Evolutionary conservation across 53 echinoderm and acorn worm genomes (phyloP).

Genomic region (Henricia sp.): DNA sequence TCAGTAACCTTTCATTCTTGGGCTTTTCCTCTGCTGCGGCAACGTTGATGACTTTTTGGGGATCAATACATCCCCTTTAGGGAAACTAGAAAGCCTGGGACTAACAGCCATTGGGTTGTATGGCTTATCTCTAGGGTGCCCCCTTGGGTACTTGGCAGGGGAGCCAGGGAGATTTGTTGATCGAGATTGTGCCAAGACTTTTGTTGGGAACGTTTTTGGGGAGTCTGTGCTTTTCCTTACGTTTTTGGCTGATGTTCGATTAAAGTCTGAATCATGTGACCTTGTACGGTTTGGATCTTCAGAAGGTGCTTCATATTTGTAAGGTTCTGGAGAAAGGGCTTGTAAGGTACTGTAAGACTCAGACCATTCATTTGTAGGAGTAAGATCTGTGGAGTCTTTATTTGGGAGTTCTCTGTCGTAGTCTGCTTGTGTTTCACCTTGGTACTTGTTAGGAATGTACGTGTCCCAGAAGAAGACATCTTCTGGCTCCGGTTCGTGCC

Average conservation of each 20-base stretch:
- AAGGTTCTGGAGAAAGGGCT: conserved; percentile 45
- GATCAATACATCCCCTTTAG: conserved; percentile 39
- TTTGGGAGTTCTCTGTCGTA: background rate
- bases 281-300: conserved; percentile 39
- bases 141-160: conserved; percentile 50
- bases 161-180: conserved; percentile 2
- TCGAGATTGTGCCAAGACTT: background rate
- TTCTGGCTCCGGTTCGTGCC: conserved; percentile 39
- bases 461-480: conserved; percentile 55
- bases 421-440: background rate
- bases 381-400: conserved; percentile 2
- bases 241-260: background rate
- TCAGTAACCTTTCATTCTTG: conserved; percentile 59
- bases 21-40: conserved; percentile 65
- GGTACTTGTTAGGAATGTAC: conserved; percentile 36
- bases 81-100: conserved; percentile 34
- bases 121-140: conserved; percentile 38
- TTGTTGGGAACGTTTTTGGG: background rate
- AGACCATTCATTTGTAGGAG: conserved; percentile 40
- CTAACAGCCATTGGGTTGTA: conserved; percentile 16
- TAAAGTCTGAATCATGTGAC: too few relatives aligned
- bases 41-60: conserved; percentile 54
- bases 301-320: background rate
- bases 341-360: conserved; percentile 54
- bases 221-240: conserved; percentile 16